Base-by-base conservation (phyloP, 2,888 invertebrate species). In the Prostheceraeus crozeri region DNA sequence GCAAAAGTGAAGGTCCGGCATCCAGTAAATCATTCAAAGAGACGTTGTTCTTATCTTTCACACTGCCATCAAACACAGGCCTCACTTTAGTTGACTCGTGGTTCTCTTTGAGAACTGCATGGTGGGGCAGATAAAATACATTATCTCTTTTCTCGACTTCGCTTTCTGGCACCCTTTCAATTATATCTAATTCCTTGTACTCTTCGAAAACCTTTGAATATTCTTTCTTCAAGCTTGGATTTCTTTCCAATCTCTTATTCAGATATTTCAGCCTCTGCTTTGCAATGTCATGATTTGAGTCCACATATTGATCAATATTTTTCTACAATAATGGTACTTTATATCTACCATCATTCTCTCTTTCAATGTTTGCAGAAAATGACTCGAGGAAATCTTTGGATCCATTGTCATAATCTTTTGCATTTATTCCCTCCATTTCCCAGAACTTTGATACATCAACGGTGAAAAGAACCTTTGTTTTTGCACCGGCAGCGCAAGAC, bases 151-250 rank as follows among this genome's bases (percentile, higher is more conserved):
- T 40, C 21, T 23, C 14, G 40, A 40, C 21, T 40, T n/a, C n/a
- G n/a, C n/a, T n/a, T 40, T 16, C 21, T 40, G 40, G 40, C 21
- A 40, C 40, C 21, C 21, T 40, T 14, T 40, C 16, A 23, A 40
- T 40, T 19, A 40, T 40, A 23, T 40, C 40, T 19, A 8, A 19
- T 14, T 40, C 21, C 40, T 19, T 14, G 40, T 40, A 40, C 14
- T 40, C 40, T 40, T 40, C 10, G 21, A 40, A 40, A 8, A 40
- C 40, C 21, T 14, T 19, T 19, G 40, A 40, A 40, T 40, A 40
- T 40, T 14, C 14, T 8, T 40, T 16, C 21, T 40, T 40, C n/a
- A n/a, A n/a, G n/a, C n/a, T n/a, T n/a, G n/a, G n/a, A n/a, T n/a
- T n/a, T n/a, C n/a, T n/a, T n/a, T n/a, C n/a, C n/a, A n/a, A n/a